Evolutionary conservation across 2,888 invertebrate genomes (phyloP).

Genomic region (Orchesella flavescens): DNA sequence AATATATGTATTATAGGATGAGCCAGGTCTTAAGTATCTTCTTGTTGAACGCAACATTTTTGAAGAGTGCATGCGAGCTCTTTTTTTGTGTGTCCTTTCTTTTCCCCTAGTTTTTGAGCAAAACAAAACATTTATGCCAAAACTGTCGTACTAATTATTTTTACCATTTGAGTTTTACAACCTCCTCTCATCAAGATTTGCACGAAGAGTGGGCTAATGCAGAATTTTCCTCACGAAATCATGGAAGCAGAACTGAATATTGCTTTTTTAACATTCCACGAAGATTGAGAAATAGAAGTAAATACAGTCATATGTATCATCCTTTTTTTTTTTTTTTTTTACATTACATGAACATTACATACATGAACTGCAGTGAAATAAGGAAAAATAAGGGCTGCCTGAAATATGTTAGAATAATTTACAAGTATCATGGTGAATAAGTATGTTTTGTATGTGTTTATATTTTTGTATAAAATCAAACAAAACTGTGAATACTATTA

Average conservation of each 20-base stretch:
- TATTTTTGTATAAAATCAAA: background rate
- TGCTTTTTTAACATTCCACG: background rate
- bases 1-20: no score
- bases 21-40: no score
- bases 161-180: slow-evolving; percentile 46
- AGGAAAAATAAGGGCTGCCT: slow-evolving; percentile 3
- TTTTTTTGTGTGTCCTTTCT: background rate
- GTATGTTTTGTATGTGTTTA: background rate
- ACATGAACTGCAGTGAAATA: slow-evolving; percentile 42
- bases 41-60: no score
- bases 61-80: no score
- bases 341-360: slow-evolving; percentile 4
- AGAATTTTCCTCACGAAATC: slow-evolving; percentile 51
- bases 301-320: slow-evolving; percentile 6
- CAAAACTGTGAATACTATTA: slow-evolving; percentile 10
- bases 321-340: no score
- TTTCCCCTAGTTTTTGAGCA: background rate
- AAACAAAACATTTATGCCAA: slow-evolving; percentile 8
- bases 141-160: slow-evolving; percentile 51
- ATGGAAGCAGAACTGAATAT: slow-evolving; percentile 34
- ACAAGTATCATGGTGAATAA: background rate
- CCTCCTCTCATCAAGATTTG: slow-evolving; percentile 47
- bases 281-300: background rate
- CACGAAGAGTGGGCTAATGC: slow-evolving; percentile 33
- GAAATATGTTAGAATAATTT: slow-evolving; percentile 22